These are phyloP conservation scores for Phytoseiulus persimilis DNA, from an alignment of 2,888 invertebrate genomes.

Conservation along the genomic window DNA sequence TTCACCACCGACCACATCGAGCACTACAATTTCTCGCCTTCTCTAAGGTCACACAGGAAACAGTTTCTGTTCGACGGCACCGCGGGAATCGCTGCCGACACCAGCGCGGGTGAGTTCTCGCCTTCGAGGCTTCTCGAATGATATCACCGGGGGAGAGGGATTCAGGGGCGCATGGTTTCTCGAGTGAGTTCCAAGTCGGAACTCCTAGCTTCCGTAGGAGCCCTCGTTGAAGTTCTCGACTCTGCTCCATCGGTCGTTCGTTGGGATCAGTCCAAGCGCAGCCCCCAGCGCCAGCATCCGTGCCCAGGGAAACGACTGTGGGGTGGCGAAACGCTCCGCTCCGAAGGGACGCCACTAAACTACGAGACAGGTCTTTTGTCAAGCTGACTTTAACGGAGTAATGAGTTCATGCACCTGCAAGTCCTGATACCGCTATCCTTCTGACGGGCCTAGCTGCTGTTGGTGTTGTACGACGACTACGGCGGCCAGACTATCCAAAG, in stretches of 20 bases:
- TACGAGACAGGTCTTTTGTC: not conserved
- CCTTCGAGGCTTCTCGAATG: not conserved
- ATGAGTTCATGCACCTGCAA: not conserved
- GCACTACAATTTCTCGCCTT: constrained; percentile 46
- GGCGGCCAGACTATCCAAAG: not conserved
- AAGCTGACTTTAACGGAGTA: not conserved
- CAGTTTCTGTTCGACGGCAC: constrained; percentile 35
- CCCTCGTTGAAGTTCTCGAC: too few relatives aligned
- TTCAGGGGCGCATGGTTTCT: too few relatives aligned
- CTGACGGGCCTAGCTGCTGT: not conserved
- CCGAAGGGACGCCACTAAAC: not conserved
- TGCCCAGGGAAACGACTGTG: too few relatives aligned
- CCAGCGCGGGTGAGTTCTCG: not conserved
- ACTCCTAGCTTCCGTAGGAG: too few relatives aligned
- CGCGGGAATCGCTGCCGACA: not conserved
- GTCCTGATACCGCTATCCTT: not conserved
- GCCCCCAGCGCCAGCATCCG: too few relatives aligned
- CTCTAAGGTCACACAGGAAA: constrained; percentile 45
- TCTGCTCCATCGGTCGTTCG: too few relatives aligned
- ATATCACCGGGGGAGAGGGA: not conserved
- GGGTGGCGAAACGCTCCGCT: too few relatives aligned
- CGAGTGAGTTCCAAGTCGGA: too few relatives aligned
- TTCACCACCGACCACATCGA: constrained; percentile 48
- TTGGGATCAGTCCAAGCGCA: too few relatives aligned
- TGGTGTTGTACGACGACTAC: not conserved